phyloP scores from a whole-genome alignment of 35 echinoderm and acorn worm species.

The Anneissia japonica region DNA sequence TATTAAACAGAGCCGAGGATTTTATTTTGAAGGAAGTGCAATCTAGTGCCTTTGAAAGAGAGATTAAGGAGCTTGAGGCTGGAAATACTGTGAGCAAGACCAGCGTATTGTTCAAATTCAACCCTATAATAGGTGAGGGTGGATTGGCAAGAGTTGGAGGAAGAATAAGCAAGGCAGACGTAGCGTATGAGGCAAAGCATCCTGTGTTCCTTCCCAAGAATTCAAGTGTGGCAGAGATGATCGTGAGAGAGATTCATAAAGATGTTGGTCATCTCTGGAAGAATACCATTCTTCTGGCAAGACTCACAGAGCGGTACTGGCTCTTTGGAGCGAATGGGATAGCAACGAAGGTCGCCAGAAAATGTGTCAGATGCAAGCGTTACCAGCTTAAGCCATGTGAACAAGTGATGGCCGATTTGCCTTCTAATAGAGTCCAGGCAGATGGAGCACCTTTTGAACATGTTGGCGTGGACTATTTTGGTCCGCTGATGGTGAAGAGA shows the following conservation, averaged over 20 bases:
- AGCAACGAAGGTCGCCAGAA: not conserved
- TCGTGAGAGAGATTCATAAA: not conserved
- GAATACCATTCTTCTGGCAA: not conserved
- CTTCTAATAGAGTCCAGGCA: not conserved
- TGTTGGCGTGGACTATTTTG: slow-evolving; percentile 4
- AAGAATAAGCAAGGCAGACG: not conserved
- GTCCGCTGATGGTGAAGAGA: not conserved
- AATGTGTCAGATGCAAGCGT: not conserved
- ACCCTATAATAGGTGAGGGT: not conserved
- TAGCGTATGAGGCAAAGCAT: slow-evolving; percentile 3
- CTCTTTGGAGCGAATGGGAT: not conserved
- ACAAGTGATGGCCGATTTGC: slow-evolving; percentile 34
- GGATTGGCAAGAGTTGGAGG: slow-evolving; percentile 12
- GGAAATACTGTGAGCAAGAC: not conserved
- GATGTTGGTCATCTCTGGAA: slow-evolving; percentile 12
- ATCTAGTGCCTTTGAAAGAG: not conserved
- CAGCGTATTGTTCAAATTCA: not conserved
- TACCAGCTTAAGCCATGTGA: slow-evolving; percentile 16
- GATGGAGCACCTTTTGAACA: slow-evolving; percentile 6
- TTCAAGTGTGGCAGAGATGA: not conserved
- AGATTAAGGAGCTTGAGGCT: not conserved
- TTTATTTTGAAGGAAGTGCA: not conserved
- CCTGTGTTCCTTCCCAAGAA: slow-evolving; percentile 17
- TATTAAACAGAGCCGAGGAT: not conserved
- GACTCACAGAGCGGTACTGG: slow-evolving; percentile 13